Conservation (phyloP, 2,888 invertebrate genomes). For the Alloplasta piceator region DNA sequence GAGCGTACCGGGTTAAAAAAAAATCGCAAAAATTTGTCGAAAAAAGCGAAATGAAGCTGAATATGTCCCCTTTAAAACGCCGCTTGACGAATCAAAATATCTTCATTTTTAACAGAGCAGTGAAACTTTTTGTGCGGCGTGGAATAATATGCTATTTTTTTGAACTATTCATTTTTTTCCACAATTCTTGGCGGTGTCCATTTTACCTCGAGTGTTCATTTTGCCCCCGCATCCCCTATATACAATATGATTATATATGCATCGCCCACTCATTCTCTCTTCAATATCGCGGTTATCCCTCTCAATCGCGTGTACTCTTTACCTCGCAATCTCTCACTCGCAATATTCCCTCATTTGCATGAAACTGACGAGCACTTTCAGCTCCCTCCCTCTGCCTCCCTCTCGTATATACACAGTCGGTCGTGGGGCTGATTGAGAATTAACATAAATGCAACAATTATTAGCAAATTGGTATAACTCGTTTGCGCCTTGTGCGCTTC, state of each 20-base stretch:
- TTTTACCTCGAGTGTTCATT: too few relatives aligned
- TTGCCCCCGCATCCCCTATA: too few relatives aligned
- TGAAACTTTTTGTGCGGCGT: too few relatives aligned
- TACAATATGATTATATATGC: neutral
- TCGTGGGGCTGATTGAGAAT: slow-evolving; percentile 77
- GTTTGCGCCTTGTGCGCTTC: slow-evolving; percentile 70
- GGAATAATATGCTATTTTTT: too few relatives aligned
- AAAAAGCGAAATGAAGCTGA: too few relatives aligned
- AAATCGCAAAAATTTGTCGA: too few relatives aligned
- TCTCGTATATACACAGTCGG: neutral
- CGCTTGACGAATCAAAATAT: too few relatives aligned
- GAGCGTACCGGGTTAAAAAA: too few relatives aligned
- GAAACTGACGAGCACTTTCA: slow-evolving; percentile 70
- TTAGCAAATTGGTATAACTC: slow-evolving; percentile 79
- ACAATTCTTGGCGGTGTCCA: too few relatives aligned
- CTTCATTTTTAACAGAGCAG: too few relatives aligned
- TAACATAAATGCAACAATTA: slow-evolving; percentile 82
- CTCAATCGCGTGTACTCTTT: slow-evolving; percentile 49
- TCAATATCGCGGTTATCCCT: slow-evolving; percentile 38
- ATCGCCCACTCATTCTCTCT: slow-evolving; percentile 42
- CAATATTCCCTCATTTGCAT: slow-evolving; percentile 74
- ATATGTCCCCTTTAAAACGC: too few relatives aligned
- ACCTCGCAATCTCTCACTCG: slow-evolving; percentile 47
- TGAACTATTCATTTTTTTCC: too few relatives aligned
- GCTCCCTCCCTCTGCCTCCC: slow-evolving; percentile 9